Percentiles rank a stretch among this genome's conserved stretches.
phyloP scores from a whole-genome alignment of 2,797 vertebrate genomes.

The Ptychobarbus kaznakovi region DNA sequence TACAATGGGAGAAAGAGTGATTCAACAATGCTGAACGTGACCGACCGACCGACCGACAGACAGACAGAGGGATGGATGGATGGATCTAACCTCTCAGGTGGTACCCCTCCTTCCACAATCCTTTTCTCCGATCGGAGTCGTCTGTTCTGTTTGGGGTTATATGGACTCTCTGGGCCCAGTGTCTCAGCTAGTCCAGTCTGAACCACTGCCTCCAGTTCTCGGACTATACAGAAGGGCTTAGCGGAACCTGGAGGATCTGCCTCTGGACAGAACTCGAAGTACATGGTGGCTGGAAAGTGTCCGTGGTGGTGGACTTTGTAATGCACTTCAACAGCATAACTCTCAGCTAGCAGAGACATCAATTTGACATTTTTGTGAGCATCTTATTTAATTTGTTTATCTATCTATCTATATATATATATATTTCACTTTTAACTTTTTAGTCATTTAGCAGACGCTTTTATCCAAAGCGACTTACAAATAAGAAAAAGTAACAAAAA shows the following conservation, averaged over 20 bases:
- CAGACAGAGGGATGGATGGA: background rate
- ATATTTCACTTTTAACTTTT: no score
- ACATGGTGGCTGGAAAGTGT: conserved; percentile 78
- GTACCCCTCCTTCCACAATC: conserved; percentile 76
- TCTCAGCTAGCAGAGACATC: conserved; percentile 69
- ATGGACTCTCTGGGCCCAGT: conserved; percentile 82
- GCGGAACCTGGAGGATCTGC: conserved; percentile 58
- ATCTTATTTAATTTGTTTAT: background rate
- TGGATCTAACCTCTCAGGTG: conserved; percentile 73
- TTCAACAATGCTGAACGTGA: background rate
- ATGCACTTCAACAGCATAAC: conserved; percentile 75
- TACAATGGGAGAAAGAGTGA: background rate
- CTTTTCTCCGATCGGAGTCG: conserved; percentile 61
- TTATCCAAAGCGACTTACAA: no score
- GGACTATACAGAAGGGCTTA: conserved; percentile 82
- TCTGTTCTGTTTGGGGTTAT: conserved; percentile 71
- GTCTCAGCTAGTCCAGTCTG: conserved; percentile 77
- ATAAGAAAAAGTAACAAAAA: no score
- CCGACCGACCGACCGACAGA: background rate
- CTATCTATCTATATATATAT: background rate
- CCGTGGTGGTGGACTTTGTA: conserved; percentile 78
- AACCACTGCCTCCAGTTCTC: conserved; percentile 78
- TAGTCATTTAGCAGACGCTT: no score
- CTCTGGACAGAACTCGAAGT: conserved; percentile 83
- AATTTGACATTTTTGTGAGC: background rate